phyloP scores from a whole-genome alignment of 2,888 invertebrate genomes.

The Cantharis rufa region DNA sequence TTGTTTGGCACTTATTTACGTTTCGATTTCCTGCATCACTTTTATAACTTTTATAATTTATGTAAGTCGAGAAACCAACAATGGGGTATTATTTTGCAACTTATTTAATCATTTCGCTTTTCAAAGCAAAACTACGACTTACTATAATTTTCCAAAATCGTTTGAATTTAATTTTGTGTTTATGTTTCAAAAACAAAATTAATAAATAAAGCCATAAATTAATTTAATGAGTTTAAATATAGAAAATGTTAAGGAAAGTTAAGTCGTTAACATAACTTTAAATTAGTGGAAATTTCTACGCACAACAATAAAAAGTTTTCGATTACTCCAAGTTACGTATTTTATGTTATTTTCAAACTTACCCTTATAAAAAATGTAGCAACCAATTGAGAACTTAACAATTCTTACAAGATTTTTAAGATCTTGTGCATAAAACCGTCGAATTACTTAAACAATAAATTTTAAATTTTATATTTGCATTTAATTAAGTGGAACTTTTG shows the following conservation, averaged over 20 bases:
- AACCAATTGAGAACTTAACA: background rate
- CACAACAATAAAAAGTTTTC: slow-evolving; percentile 3
- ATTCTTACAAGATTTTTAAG: background rate
- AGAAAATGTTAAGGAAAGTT: background rate
- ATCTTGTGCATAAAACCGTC: background rate
- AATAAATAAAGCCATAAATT: slow-evolving; percentile 1
- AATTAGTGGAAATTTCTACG: background rate
- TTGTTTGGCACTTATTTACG: slow-evolving; percentile 25
- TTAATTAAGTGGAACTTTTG: background rate
- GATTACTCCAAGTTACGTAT: background rate
- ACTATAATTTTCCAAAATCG: background rate
- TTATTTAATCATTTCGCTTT: background rate
- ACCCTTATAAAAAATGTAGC: slow-evolving; percentile 1
- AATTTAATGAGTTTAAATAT: slow-evolving; percentile 2
- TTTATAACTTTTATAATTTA: slow-evolving; percentile 5
- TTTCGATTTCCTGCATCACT: slow-evolving; percentile 16
- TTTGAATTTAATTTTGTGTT: background rate
- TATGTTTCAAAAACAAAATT: background rate
- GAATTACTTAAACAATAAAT: background rate
- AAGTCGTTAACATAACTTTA: slow-evolving; percentile 1
- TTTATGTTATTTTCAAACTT: background rate
- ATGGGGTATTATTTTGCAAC: background rate
- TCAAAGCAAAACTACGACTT: background rate
- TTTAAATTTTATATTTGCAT: background rate
- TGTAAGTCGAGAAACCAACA: background rate